Conservation (phyloP, 1,140 invertebrate genomes). For the Bombus waltoni region DNA sequence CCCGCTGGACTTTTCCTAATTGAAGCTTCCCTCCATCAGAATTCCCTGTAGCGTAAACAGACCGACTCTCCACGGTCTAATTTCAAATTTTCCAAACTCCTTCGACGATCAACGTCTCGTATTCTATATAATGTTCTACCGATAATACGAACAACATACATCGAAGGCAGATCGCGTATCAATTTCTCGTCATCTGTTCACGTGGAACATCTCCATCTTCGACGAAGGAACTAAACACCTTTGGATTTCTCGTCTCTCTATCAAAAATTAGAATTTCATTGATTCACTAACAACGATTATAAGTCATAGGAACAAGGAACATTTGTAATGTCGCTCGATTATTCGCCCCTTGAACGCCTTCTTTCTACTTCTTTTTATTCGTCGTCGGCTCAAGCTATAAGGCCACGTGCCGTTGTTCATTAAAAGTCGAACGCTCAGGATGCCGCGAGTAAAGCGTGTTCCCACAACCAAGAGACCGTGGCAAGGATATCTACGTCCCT, state of each 20-base stretch:
- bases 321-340: neutral
- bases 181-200: constrained; percentile 28
- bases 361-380: constrained; percentile 26
- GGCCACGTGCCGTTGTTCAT: constrained; percentile 27
- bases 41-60: neutral
- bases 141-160: neutral
- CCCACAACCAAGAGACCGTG: neutral
- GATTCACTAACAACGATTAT: neutral
- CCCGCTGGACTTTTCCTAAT: neutral
- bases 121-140: neutral
- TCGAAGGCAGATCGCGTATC: neutral
- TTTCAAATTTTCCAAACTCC: neutral
- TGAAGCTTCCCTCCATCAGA: no score
- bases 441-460: neutral
- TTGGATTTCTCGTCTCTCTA: neutral
- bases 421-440: neutral
- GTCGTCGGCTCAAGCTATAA: neutral
- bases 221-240: neutral
- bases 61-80: neutral
- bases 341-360: neutral
- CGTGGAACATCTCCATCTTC: constrained; percentile 10
- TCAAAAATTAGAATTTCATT: neutral
- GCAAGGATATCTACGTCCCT: neutral
- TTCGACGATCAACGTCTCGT: neutral
- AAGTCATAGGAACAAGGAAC: neutral